Conservation (phyloP, 2,888 invertebrate genomes). For the Pediacus dermestoides region DNA sequence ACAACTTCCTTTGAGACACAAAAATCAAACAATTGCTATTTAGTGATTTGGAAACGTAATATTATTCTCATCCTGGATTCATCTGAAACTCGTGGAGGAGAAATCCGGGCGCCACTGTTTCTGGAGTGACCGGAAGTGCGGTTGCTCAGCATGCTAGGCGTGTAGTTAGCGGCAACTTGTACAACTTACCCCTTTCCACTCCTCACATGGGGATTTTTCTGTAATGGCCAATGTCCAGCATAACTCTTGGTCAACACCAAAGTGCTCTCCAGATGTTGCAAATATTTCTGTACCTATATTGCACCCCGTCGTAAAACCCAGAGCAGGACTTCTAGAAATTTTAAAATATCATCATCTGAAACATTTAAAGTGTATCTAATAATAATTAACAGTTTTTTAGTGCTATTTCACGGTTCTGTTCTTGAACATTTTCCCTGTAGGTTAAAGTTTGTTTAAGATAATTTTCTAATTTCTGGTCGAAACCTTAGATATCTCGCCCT, state of each 20-base stretch:
- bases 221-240: constrained; percentile 31
- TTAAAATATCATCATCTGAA: no score
- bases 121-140: constrained; percentile 31
- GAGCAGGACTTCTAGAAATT: no score
- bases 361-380: no score
- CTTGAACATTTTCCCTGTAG: no score
- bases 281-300: no score
- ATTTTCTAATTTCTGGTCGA: constrained; percentile 10
- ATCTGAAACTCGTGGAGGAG: neutral
- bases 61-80: no score
- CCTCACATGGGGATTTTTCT: constrained; percentile 40
- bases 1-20: neutral
- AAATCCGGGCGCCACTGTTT: constrained; percentile 21
- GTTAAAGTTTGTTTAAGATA: constrained; percentile 6
- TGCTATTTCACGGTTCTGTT: no score
- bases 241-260: no score
- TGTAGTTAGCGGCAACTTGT: constrained; percentile 40
- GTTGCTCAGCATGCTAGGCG: constrained; percentile 36
- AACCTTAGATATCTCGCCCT: constrained; percentile 33
- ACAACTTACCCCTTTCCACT: constrained; percentile 40
- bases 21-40: neutral
- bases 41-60: neutral
- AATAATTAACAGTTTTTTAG: no score
- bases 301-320: no score
- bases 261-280: no score